Conservation (phyloP, 2,113 vertebrate species). For the Sorex araneus region DNA sequence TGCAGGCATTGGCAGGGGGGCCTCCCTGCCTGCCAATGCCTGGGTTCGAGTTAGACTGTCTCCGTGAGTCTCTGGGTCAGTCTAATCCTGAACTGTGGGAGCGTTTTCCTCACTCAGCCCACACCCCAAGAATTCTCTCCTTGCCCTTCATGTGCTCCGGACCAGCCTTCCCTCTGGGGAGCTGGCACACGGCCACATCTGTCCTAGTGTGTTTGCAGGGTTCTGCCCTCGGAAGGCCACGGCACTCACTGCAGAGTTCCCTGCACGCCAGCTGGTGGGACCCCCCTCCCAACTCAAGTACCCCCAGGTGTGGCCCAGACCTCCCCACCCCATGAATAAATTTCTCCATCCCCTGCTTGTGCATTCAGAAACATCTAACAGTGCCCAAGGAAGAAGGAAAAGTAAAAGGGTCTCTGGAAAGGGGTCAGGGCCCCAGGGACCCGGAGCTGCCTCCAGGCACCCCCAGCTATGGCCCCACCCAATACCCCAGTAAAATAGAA, state of each 20-base stretch:
- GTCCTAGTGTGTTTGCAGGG: too few relatives aligned
- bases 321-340: too few relatives aligned
- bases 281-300: too few relatives aligned
- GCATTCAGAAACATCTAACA: neutral
- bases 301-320: too few relatives aligned
- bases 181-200: neutral
- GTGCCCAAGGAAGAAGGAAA: neutral
- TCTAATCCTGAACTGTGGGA: neutral
- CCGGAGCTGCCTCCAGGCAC: too few relatives aligned
- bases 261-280: too few relatives aligned
- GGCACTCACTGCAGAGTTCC: too few relatives aligned
- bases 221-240: too few relatives aligned
- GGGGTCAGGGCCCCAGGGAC: neutral
- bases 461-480: too few relatives aligned
- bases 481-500: too few relatives aligned
- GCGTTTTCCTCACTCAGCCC: slow-evolving; percentile 24
- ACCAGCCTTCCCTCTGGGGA: neutral
- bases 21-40: too few relatives aligned
- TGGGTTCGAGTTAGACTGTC: neutral
- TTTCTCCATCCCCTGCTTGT: neutral
- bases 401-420: neutral
- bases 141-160: neutral
- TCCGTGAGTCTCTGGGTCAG: neutral
- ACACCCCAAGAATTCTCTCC: neutral
- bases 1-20: too few relatives aligned